Evolutionary conservation across 1,140 invertebrate species (phyloP), one percentile per base, ranked within the genome.

Genomic region (Atta texana): DNA sequence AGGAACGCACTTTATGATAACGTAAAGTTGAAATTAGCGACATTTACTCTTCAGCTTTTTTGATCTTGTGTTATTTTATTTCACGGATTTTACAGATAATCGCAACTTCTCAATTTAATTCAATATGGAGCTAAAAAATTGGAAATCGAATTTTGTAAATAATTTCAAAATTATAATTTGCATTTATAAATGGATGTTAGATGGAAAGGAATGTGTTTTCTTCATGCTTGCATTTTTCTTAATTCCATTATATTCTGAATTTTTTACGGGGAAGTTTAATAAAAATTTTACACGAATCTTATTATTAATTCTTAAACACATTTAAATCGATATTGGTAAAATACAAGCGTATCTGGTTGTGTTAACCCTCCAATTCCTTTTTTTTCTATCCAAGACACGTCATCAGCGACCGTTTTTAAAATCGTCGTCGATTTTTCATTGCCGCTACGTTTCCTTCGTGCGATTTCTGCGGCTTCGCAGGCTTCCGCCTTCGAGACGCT

Each of bases 401-500:
- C 74, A 63, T 59, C 63, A 74, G 55, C 53, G 76, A 51, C 64
- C 51, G 51, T 57, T 82, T 87, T 86, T 86, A 80, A 88, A 86
- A 88, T 85, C 44, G 66, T 39, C 31, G n/a, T 77, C 72, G 71
- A 90, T 89, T 89, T 91, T 89, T 89, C 81, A 87, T 74, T 14
- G 53, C 64, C 77, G 74, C 55, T 72, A 87, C 81, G 77, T 91
- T 87, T 77, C 81, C 66, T 87, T 68, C 81, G 81, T 49, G 64
- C 85, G 84, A 89, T 80, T 78, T 86, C 66, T 72, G 57, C 63
- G 75, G 64, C 77, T 88, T 57, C 44, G 24, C 61, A 72, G 74
- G 81, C 78, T 87, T 86, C 82, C 88, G 77, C 63, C 85, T 90
- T 86, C 84, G 85, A 86, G 68, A 87, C 77, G 86, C 91, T 93